phyloP scores from a whole-genome alignment of 2,888 invertebrate genomes.

The Tortrix viridana region DNA sequence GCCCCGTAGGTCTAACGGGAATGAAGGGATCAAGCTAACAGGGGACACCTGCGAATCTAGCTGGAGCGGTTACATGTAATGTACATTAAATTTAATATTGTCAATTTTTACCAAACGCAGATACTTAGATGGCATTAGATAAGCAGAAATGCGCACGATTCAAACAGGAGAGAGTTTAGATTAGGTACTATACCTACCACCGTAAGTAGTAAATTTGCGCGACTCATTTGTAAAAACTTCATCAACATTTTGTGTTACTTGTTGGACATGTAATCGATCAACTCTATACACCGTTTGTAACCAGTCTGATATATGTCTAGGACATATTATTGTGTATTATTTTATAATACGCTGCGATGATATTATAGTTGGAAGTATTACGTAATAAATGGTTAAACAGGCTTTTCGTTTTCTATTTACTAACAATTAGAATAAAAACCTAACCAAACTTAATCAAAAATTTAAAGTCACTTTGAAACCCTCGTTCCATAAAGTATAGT shows the following conservation, averaged over 20 bases:
- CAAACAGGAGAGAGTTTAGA: constrained; percentile 10
- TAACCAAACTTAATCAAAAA: too few species aligned
- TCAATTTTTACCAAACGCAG: constrained; percentile 15
- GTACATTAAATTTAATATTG: not conserved
- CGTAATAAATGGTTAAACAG: constrained; percentile 31
- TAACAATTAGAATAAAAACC: too few species aligned
- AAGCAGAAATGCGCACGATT: constrained; percentile 10
- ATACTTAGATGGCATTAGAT: constrained; percentile 18
- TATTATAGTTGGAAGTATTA: constrained; percentile 13
- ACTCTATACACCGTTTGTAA: constrained; percentile 14
- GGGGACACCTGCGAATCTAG: constrained; percentile 17
- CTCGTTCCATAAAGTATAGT: too few species aligned
- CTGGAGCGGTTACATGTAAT: too few species aligned
- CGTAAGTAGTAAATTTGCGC: constrained; percentile 16
- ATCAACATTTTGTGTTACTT: constrained; percentile 17
- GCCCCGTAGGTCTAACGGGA: constrained; percentile 16
- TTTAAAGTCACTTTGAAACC: too few species aligned
- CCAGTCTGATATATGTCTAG: constrained; percentile 18
- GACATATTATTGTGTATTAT: constrained; percentile 27
- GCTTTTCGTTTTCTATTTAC: constrained; percentile 8
- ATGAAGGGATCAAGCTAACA: constrained; percentile 30
- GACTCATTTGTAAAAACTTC: constrained; percentile 35
- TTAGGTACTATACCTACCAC: too few species aligned
- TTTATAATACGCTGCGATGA: constrained; percentile 15
- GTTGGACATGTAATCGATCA: constrained; percentile 26